phyloP scores from a whole-genome alignment of 2,797 vertebrate species.

The Phataginus tetradactyla region DNA sequence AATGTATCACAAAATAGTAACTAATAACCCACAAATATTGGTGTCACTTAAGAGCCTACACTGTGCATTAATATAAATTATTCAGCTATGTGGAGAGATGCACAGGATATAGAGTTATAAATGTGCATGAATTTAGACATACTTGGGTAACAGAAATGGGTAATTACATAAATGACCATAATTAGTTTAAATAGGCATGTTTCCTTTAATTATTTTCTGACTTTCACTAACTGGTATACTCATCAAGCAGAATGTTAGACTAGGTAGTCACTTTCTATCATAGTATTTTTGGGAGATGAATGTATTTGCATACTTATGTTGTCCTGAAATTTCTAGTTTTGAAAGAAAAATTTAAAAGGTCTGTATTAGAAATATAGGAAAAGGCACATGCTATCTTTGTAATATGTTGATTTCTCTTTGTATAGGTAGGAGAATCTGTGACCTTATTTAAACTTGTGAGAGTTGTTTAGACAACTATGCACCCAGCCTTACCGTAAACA shows the following conservation, averaged over 20 bases:
- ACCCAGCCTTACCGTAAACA: neutral
- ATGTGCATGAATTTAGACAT: neutral
- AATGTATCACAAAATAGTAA: neutral
- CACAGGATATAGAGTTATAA: neutral
- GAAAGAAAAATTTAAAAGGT: neutral
- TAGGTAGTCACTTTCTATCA: neutral
- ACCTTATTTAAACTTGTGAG: neutral
- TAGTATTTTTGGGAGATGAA: slow-evolving; percentile 7
- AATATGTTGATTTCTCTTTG: neutral
- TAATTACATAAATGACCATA: neutral
- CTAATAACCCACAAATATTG: neutral
- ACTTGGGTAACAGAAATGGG: neutral
- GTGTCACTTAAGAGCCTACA: neutral
- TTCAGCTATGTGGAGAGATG: neutral
- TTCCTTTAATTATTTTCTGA: slow-evolving; percentile 41
- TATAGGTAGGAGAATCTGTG: neutral
- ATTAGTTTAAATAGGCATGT: neutral
- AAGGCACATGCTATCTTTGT: neutral
- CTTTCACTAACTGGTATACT: neutral
- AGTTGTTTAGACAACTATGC: neutral
- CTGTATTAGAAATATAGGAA: neutral
- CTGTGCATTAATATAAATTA: neutral
- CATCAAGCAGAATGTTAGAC: neutral
- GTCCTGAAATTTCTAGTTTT: neutral
- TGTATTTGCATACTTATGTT: neutral